A percentile compares a stretch with the other conserved stretches of the same genome.
These are phyloP conservation scores for Drosophila quadrilineata DNA, from an alignment of 1,140 invertebrate species.

Conservation along the genomic window DNA sequence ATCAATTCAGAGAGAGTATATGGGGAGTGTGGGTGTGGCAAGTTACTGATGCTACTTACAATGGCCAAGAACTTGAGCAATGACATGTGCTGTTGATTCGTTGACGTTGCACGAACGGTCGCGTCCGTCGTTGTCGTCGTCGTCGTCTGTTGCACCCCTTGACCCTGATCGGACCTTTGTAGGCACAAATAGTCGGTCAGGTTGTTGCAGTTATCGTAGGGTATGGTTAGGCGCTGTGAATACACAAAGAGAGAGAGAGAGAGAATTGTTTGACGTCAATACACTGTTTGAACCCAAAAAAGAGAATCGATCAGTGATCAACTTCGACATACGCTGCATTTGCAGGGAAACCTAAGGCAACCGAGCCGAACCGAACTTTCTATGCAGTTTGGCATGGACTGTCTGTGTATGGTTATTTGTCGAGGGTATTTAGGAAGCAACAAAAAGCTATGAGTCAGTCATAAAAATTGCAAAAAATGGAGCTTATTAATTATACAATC, in stretches of 20 bases:
- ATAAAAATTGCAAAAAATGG: neutral
- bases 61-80: slow-evolving; percentile 85
- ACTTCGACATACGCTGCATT: neutral
- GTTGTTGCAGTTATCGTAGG: slow-evolving; percentile 69
- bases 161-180: slow-evolving; percentile 58
- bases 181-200: slow-evolving; percentile 71
- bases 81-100: slow-evolving; percentile 81
- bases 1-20: neutral
- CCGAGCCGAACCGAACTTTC: too few relatives aligned
- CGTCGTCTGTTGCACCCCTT: too few relatives aligned
- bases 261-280: slow-evolving; percentile 14
- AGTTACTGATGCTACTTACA: slow-evolving; percentile 84
- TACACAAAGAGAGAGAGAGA: slow-evolving; percentile 24
- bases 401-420: neutral
- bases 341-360: too few relatives aligned
- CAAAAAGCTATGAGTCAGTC: slow-evolving; percentile 14
- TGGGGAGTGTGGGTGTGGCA: neutral
- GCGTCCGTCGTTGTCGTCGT: too few relatives aligned
- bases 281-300: slow-evolving; percentile 12
- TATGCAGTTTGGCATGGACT: neutral
- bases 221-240: slow-evolving; percentile 51
- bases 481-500: slow-evolving; percentile 58
- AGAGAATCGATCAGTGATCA: neutral
- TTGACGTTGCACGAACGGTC: too few relatives aligned
- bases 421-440: neutral